phyloP scores from a whole-genome alignment of 2,113 vertebrate genomes.

The Rhea pennata region DNA sequence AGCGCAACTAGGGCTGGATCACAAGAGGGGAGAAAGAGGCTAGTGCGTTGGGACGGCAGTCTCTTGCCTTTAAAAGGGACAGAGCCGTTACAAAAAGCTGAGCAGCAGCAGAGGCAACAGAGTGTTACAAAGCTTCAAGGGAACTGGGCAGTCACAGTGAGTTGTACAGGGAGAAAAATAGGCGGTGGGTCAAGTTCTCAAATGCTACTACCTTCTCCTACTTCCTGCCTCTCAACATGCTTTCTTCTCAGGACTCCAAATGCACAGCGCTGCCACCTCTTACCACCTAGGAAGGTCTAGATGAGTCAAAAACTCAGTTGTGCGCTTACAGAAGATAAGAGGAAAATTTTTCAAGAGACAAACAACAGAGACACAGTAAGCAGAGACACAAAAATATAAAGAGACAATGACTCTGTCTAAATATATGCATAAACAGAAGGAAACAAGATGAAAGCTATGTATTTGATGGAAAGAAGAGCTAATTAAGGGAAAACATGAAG shows the following conservation, averaged over 20 bases:
- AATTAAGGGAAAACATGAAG: neutral
- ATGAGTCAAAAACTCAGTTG: too few relatives aligned
- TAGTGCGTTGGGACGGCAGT: neutral
- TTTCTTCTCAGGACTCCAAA: neutral
- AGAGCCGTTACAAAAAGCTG: neutral
- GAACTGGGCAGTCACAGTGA: fast-evolving
- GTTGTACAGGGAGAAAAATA: neutral
- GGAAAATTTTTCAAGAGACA: too few relatives aligned
- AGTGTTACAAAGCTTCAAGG: neutral
- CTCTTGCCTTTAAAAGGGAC: neutral
- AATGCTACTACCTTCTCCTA: neutral
- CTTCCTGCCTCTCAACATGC: neutral
- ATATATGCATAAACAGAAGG: fast-evolving
- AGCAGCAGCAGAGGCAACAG: neutral
- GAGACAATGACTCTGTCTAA: neutral
- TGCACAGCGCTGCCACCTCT: neutral
- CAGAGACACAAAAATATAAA: neutral
- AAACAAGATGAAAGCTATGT: neutral
- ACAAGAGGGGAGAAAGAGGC: neutral
- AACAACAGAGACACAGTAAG: neutral
- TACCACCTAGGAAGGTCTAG: neutral
- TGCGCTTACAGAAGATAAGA: fast-evolving
- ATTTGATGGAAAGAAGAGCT: neutral
- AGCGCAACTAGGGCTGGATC: neutral
- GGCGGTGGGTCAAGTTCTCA: neutral